phyloP scores from a whole-genome alignment of 2,797 vertebrate species.

The Gastrophryne carolinensis region DNA sequence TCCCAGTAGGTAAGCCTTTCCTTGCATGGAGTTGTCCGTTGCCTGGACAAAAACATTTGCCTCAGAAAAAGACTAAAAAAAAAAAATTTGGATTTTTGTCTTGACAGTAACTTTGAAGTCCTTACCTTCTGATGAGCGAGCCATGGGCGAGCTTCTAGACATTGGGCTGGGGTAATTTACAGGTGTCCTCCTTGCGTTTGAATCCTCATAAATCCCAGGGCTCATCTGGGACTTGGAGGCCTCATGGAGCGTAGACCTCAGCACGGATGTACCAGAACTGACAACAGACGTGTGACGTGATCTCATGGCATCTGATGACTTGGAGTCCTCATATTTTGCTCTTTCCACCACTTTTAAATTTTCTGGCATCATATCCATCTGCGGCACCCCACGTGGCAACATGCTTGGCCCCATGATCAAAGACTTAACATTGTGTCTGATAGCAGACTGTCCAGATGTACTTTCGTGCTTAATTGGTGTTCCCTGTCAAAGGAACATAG shows the following conservation, averaged over 20 bases:
- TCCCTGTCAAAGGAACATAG: constrained; percentile 60
- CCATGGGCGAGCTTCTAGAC: constrained; percentile 91
- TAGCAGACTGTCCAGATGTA: constrained; percentile 80
- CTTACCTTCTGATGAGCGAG: constrained; percentile 86
- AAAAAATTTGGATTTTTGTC: no score
- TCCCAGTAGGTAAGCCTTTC: no score
- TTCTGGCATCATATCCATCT: constrained; percentile 81
- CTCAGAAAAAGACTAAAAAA: no score
- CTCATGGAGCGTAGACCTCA: constrained; percentile 92
- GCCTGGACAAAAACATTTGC: no score
- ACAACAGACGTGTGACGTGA: constrained; percentile 90
- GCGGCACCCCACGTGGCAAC: constrained; percentile 80
- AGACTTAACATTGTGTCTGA: constrained; percentile 98
- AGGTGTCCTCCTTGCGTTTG: constrained; percentile 88
- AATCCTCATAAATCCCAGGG: constrained; percentile 93
- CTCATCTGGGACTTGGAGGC: constrained; percentile 89
- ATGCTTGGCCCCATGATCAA: constrained; percentile 92
- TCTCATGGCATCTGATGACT: constrained; percentile 74
- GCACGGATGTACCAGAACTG: constrained; percentile 90
- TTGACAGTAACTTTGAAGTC: no score
- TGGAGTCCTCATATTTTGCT: constrained; percentile 88
- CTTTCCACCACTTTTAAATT: constrained; percentile 78
- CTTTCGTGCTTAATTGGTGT: constrained; percentile 83
- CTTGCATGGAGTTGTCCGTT: no score
- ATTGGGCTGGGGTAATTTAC: constrained; percentile 85